Evolutionary conservation across 2,113 vertebrate species (phyloP), one percentile per base, ranked within the genome.

Genomic region (Anser brachyrhynchus): DNA sequence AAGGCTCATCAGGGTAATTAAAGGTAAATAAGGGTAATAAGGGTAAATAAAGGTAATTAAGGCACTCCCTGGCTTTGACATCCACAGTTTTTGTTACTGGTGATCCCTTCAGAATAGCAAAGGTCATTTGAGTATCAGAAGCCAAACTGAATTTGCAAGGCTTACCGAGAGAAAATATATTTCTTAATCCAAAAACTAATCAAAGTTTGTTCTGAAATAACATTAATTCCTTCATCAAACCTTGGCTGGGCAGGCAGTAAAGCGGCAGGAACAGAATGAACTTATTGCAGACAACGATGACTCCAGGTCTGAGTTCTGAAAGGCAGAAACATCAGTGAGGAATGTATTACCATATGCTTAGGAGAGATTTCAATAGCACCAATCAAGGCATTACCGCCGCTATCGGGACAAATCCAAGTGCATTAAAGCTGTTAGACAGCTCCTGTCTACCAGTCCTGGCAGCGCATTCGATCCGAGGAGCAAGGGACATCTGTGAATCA

Each of bases 331-430:
- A 72, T 84, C 84, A 75, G 67, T 51, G 80, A 94, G 90, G 90
- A 94, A 95, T 58, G 58, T 58, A 89, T 95, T 97, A 92, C 66
- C 92, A 91, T 96, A 93, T 87, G 39, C 81, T 96, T 96, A 90
- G 89, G 87, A 82, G 86, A 75, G 1, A 70, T 91, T 94, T 96
- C 93, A 95, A 46, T 89, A 92, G 95, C 77, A 89, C 86, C 86
- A 87, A 85, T 92, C 89, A 93, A 95, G 86, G 59, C 92, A 75
- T 96, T 94, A 95, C 69, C 61, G 80, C 58, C 94, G 75, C 89
- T 89, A 65, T 25, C 87, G 73, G 85, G 92, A 96, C 92, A 96
- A 94, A 95, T 87, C 76, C 94, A 90, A 91, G 77, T 66, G 41
- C 77, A 73, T 57, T 87, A 94, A 94, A 91, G 87, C 73, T 93